phyloP scores from a whole-genome alignment of 2,113 vertebrate genomes.

The Hippocampus zosterae region DNA sequence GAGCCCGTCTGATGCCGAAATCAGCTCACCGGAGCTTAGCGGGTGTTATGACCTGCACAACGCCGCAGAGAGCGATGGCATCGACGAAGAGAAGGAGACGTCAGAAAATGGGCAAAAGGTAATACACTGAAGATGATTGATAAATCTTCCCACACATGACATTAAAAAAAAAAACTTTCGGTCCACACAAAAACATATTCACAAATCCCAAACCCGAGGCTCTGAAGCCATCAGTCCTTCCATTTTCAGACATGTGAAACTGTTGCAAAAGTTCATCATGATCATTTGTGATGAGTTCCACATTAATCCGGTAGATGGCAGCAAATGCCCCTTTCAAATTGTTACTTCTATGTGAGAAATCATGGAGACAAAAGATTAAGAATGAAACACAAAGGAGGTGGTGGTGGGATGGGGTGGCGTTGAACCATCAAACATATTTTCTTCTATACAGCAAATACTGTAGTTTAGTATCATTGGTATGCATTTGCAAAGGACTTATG shows the following conservation, averaged over 20 bases:
- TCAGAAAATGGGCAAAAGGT: slow-evolving; percentile 71
- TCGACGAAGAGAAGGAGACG: slow-evolving; percentile 33
- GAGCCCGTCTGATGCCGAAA: slow-evolving; percentile 57
- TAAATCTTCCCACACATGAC: not conserved
- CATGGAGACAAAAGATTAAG: not conserved
- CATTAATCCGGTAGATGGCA: not conserved
- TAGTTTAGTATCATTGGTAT: not conserved
- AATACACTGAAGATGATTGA: not conserved
- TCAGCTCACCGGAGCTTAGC: slow-evolving; percentile 54
- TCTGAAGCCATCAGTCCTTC: too few relatives aligned
- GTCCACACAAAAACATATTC: not conserved
- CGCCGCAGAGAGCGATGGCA: slow-evolving; percentile 38
- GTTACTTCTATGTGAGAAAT: not conserved
- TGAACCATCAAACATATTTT: too few relatives aligned
- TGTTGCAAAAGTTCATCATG: not conserved
- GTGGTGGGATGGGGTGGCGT: too few relatives aligned
- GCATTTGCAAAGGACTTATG: too few relatives aligned
- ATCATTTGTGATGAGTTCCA: not conserved
- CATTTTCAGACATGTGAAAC: too few relatives aligned
- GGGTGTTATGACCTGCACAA: slow-evolving; percentile 39
- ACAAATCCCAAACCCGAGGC: too few relatives aligned
- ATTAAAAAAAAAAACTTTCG: not conserved
- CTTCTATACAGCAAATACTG: not conserved
- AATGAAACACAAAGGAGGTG: not conserved
- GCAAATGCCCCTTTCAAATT: not conserved